Percentiles rank a stretch among this genome's conserved stretches.
These are phyloP conservation scores for Serinus canaria DNA, from an alignment of 2,113 vertebrate genomes.

Conservation along the genomic window DNA sequence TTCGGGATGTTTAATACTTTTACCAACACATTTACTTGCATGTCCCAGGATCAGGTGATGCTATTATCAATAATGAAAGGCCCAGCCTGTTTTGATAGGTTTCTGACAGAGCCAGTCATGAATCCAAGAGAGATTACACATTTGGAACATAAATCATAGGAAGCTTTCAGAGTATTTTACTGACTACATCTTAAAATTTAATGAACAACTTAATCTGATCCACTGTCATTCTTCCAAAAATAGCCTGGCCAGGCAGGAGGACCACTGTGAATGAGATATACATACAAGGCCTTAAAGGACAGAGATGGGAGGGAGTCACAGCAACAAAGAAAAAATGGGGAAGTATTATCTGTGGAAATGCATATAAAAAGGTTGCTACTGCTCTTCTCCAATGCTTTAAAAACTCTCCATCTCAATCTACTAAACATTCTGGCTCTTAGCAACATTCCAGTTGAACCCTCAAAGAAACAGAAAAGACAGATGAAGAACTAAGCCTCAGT, in stretches of 20 bases:
- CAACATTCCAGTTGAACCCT: not conserved
- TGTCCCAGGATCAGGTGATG: not conserved
- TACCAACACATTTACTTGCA: not conserved
- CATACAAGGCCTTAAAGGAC: not conserved
- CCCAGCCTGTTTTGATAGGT: not conserved
- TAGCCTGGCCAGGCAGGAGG: conserved; percentile 23
- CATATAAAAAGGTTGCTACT: not conserved
- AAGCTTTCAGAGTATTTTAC: conserved; percentile 61
- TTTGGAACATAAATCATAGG: conserved; percentile 29
- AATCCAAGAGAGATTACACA: conserved; percentile 21
- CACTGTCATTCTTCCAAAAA: conserved; percentile 57
- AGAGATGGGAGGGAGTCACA: not conserved
- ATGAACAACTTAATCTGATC: conserved; percentile 50
- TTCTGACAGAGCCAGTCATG: not conserved
- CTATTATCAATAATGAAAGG: not conserved
- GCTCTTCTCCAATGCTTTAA: not conserved
- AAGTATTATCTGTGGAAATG: not conserved
- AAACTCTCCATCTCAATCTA: not conserved
- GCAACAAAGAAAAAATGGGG: not conserved
- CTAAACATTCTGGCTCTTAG: not conserved
- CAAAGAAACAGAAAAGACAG: not conserved
- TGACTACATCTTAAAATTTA: conserved; percentile 50
- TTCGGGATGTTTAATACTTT: not conserved
- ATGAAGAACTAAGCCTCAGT: not conserved
- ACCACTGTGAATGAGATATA: not conserved